Evolutionary conservation across 2,797 vertebrate genomes (phyloP).

Genomic region (Crocodylus rhombifer): DNA sequence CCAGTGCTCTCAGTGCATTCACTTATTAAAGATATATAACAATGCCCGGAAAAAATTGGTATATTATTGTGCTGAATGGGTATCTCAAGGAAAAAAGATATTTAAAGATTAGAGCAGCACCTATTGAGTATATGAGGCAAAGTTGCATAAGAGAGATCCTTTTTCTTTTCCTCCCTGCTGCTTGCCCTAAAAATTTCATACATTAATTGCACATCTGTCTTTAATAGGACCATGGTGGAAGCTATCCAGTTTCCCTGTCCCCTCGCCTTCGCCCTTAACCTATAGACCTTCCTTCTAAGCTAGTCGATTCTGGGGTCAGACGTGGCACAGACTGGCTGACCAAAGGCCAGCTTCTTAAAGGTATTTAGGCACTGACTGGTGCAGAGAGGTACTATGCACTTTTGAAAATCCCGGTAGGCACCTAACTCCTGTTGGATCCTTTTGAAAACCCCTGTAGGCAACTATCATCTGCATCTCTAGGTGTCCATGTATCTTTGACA

Average conservation of each 20-base stretch:
- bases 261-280: not conserved
- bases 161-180: not conserved
- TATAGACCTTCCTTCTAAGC: not conserved
- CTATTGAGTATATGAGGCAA: not conserved
- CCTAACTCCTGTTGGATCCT: not conserved
- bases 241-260: not conserved
- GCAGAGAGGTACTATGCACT: not conserved
- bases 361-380: not conserved
- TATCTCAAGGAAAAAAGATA: not conserved
- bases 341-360: not conserved
- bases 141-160: not conserved
- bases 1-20: not conserved
- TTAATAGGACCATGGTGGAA: not conserved
- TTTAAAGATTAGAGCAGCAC: not conserved
- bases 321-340: not conserved
- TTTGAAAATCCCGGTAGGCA: slow-evolving; percentile 7
- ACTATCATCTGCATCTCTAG: not conserved
- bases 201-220: not conserved
- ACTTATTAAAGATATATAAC: not conserved
- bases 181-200: not conserved
- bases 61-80: not conserved
- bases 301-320: not conserved
- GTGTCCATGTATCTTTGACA: not conserved
- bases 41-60: not conserved
- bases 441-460: not conserved